These are phyloP conservation scores for Bombus soroeensis DNA, from an alignment of 1,140 invertebrate genomes.

Conservation along the genomic window DNA sequence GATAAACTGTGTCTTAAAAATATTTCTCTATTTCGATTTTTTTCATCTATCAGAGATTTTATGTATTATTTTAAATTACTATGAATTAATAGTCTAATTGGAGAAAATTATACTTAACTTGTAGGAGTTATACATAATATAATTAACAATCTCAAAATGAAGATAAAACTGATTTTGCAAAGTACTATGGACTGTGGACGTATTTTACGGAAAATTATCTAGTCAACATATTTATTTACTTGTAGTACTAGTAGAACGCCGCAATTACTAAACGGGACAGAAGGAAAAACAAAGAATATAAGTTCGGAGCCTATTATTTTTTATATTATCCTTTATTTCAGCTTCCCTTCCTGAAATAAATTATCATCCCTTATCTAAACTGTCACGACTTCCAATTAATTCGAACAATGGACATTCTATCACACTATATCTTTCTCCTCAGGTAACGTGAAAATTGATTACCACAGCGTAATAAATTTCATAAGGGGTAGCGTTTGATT, in stretches of 20 bases:
- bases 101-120: too few relatives aligned
- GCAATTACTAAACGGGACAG: too few relatives aligned
- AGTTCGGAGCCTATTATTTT: neutral
- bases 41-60: too few relatives aligned
- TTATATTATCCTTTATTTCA: neutral
- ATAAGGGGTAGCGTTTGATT: neutral
- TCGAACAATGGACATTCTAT: neutral
- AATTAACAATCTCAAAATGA: too few relatives aligned
- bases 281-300: neutral
- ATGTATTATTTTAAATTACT: too few relatives aligned
- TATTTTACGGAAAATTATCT: neutral
- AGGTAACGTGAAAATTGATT: neutral
- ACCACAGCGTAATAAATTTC: neutral
- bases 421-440: neutral
- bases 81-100: too few relatives aligned
- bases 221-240: neutral
- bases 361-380: neutral
- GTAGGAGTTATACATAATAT: too few relatives aligned
- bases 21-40: too few relatives aligned
- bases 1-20: too few relatives aligned
- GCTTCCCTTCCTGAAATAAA: neutral
- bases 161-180: too few relatives aligned
- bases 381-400: neutral
- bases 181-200: too few relatives aligned
- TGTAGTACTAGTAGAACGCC: neutral